These are phyloP conservation scores for Dreissena rostriformis DNA, from an alignment of 1,140 invertebrate species.

Conservation along the genomic window DNA sequence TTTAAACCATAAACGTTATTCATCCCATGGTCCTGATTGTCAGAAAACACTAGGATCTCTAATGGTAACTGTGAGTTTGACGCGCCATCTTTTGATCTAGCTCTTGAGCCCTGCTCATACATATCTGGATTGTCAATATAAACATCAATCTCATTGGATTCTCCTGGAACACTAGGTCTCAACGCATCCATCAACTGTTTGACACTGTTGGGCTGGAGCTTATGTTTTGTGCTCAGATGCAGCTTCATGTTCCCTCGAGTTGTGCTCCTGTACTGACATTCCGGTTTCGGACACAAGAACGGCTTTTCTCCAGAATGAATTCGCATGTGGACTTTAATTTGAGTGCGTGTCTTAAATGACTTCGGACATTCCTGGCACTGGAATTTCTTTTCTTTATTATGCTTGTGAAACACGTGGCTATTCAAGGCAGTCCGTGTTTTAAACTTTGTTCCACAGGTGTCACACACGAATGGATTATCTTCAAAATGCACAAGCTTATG, in stretches of 20 bases:
- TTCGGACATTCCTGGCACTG: constrained; percentile 98
- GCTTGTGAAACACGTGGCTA: constrained; percentile 72
- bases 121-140: background rate
- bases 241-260: constrained; percentile 74
- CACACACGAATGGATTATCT: constrained; percentile 70
- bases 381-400: constrained; percentile 82
- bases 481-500: constrained; percentile 70
- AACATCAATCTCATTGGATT: background rate
- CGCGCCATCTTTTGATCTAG: background rate
- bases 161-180: constrained; percentile 8
- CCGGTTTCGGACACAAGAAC: constrained; percentile 89
- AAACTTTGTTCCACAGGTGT: constrained; percentile 72
- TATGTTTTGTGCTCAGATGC: constrained; percentile 70
- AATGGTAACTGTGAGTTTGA: background rate
- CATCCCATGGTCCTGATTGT: background rate
- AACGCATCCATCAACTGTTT: constrained; percentile 63
- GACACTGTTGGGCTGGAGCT: constrained; percentile 51
- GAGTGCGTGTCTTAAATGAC: constrained; percentile 98
- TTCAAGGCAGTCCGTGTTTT: constrained; percentile 69
- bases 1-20: too few relatives aligned
- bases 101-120: too few relatives aligned
- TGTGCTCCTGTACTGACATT: constrained; percentile 85
- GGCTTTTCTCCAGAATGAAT: constrained; percentile 99
- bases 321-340: constrained; percentile 98
- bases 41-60: background rate